A percentile compares a stretch with the other conserved stretches of the same genome.
Conservation (phyloP, 2,797 vertebrate species). For the Gymnoscopelus braueri region DNA sequence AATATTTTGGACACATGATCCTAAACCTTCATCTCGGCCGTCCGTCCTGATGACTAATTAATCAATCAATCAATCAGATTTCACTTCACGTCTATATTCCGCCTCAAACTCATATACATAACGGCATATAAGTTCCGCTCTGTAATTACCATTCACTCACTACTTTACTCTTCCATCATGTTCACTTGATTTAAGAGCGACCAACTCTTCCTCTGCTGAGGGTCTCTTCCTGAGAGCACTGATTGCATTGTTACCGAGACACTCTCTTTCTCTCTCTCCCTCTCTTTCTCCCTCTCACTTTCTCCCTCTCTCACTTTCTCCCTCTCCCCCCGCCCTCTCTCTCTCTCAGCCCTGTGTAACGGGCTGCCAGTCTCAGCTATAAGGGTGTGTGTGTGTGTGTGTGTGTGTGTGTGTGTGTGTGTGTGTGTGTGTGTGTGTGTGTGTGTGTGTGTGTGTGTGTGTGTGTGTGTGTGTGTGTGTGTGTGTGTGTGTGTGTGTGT, state of each 20-base stretch:
- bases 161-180: conserved; percentile 26
- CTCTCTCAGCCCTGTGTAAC: conserved; percentile 17
- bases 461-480: too few species aligned
- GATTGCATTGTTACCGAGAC: conserved; percentile 25
- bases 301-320: conserved; percentile 28
- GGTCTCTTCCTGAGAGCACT: conserved; percentile 40
- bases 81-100: too few species aligned
- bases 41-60: too few species aligned
- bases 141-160: conserved; percentile 4
- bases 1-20: too few species aligned
- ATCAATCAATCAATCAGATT: too few species aligned
- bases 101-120: too few species aligned
- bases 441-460: too few species aligned
- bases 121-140: too few species aligned
- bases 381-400: conserved; percentile 17
- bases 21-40: too few species aligned
- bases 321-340: not conserved
- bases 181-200: conserved; percentile 38
- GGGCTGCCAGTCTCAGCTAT: conserved; percentile 26
- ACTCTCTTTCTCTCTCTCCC: conserved; percentile 30
- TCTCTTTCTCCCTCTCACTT: not conserved
- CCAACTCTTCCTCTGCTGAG: conserved; percentile 31
- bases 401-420: conserved; percentile 14
- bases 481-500: not conserved
- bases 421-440: too few species aligned